Conservation (phyloP, 2,113 vertebrate genomes). For the Nibea coibor region DNA sequence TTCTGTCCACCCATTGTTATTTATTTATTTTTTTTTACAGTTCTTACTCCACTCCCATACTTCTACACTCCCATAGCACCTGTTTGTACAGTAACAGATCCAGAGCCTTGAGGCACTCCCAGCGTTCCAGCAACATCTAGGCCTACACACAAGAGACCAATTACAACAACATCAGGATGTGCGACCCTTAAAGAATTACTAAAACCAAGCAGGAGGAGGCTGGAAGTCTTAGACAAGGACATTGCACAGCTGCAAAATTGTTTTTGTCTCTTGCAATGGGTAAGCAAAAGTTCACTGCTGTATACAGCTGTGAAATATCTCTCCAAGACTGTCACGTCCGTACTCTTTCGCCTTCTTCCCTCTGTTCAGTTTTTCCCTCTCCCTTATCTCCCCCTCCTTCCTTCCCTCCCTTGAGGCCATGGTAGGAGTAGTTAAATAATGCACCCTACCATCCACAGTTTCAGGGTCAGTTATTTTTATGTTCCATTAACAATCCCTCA, state of each 20-base stretch:
- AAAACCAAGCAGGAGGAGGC: slow-evolving; percentile 11
- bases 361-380: slow-evolving; percentile 24
- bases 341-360: background rate
- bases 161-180: slow-evolving; percentile 69
- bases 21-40: background rate
- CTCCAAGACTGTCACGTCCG: background rate
- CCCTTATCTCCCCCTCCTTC: slow-evolving; percentile 17
- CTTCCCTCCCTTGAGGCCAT: slow-evolving; percentile 27
- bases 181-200: slow-evolving; percentile 68
- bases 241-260: slow-evolving; percentile 14
- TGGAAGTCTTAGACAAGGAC: slow-evolving; percentile 33
- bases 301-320: slow-evolving; percentile 33
- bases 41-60: background rate
- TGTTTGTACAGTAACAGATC: slow-evolving; percentile 61
- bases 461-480: slow-evolving; percentile 74
- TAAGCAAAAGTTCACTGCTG: slow-evolving; percentile 19
- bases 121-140: slow-evolving; percentile 54
- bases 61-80: slow-evolving; percentile 50
- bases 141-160: slow-evolving; percentile 74
- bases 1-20: slow-evolving; percentile 63
- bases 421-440: slow-evolving; percentile 66
- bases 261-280: slow-evolving; percentile 24
- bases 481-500: slow-evolving; percentile 67
- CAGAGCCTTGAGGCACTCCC: slow-evolving; percentile 67
- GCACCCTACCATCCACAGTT: slow-evolving; percentile 64